Conservation (phyloP, 2,888 invertebrate genomes). For the Eupithecia pulchellata region DNA sequence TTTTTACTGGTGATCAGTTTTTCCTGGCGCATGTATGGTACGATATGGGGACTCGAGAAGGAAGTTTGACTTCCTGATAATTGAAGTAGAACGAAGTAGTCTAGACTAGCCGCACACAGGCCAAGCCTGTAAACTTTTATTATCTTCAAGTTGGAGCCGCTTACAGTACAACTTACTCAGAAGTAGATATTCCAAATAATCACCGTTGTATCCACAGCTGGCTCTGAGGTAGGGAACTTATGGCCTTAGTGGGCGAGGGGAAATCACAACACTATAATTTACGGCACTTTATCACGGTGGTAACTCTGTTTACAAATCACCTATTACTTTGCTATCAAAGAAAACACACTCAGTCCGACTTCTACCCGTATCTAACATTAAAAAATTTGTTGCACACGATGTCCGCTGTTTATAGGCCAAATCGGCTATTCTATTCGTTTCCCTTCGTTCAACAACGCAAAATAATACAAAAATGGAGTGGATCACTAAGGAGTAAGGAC, state of each 20-base stretch:
- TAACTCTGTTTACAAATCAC: constrained; percentile 22
- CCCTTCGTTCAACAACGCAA: constrained; percentile 47
- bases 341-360: constrained; percentile 31
- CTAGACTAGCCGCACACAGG: not conserved
- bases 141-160: not conserved
- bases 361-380: constrained; percentile 57
- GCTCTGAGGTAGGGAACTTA: constrained; percentile 48
- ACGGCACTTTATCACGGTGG: constrained; percentile 49
- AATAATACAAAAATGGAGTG: constrained; percentile 10
- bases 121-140: not conserved
- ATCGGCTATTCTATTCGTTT: constrained; percentile 56
- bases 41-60: not conserved
- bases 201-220: constrained; percentile 59
- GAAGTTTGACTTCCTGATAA: not conserved
- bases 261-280: constrained; percentile 52
- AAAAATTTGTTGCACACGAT: constrained; percentile 65
- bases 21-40: not conserved
- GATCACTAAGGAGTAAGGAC: constrained; percentile 6
- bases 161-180: constrained; percentile 1
- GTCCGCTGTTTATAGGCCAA: constrained; percentile 45
- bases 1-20: not conserved
- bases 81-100: not conserved
- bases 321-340: constrained; percentile 19
- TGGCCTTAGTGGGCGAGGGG: constrained; percentile 45
- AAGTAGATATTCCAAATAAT: constrained; percentile 52